Percentiles rank a stretch among this genome's conserved stretches.
Evolutionary conservation across 2,888 invertebrate genomes (phyloP).

Genomic region (Labia minor): DNA sequence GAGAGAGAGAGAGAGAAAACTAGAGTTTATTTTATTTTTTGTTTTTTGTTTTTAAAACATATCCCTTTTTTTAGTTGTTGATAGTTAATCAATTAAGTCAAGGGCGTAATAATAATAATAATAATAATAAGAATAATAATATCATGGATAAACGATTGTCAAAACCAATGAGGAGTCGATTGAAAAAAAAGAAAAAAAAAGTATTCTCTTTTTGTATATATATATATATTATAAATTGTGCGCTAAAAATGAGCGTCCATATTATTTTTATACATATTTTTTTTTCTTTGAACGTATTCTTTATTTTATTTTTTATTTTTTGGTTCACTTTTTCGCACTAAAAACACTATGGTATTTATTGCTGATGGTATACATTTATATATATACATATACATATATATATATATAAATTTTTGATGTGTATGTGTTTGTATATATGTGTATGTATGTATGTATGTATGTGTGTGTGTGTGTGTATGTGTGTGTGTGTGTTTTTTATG

Average conservation of each 20-base stretch:
- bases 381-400: no score
- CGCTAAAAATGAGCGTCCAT: background rate
- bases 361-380: background rate
- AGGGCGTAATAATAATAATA: no score
- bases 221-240: background rate
- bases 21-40: background rate
- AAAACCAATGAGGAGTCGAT: background rate
- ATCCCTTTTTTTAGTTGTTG: no score
- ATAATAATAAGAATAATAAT: background rate
- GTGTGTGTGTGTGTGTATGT: background rate
- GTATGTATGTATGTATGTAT: no score
- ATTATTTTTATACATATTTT: no score
- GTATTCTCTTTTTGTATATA: background rate
- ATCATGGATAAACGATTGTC: conserved; percentile 1
- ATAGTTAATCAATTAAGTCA: no score
- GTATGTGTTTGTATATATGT: no score
- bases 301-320: background rate
- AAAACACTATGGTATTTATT: conserved; percentile 7
- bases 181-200: no score
- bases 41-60: no score
- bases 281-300: no score
- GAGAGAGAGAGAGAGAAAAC: background rate
- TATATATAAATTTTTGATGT: no score
- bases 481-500: no score
- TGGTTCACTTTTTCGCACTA: background rate